Conservation (phyloP, 2,888 invertebrate genomes). For the Aspidiotus destructor region DNA sequence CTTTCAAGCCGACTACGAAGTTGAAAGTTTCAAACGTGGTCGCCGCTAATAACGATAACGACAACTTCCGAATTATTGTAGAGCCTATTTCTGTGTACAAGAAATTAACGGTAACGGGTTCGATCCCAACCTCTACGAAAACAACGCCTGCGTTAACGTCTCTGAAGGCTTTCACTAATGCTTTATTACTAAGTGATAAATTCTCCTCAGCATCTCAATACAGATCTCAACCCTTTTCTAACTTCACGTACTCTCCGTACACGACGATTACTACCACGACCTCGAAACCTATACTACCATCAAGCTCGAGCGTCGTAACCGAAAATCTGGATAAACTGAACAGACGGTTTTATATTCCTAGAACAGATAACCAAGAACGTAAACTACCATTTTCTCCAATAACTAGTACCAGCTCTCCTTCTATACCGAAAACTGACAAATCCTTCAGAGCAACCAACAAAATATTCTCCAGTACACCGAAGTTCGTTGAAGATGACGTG, state of each 20-base stretch:
- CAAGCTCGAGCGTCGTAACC: conserved; percentile 42
- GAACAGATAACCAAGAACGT: conserved; percentile 31
- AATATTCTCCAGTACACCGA: conserved; percentile 15
- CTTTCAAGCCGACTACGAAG: conserved; percentile 40
- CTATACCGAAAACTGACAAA: conserved; percentile 14
- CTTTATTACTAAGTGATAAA: conserved; percentile 16
- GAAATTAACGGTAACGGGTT: background rate
- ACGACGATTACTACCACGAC: conserved; percentile 28
- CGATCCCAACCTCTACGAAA: conserved; percentile 6
- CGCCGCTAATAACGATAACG: background rate
- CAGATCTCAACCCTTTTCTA: conserved; percentile 5
- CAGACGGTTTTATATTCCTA: conserved; percentile 33
- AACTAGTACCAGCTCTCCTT: conserved; percentile 10
- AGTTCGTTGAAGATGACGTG: conserved; percentile 37
- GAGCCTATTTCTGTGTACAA: conserved; percentile 15
- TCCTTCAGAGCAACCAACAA: conserved; percentile 7
- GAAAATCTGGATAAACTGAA: conserved; percentile 34
- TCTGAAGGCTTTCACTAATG: conserved; percentile 1
- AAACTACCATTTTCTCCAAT: conserved; percentile 6
- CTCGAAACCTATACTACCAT: conserved; percentile 43
- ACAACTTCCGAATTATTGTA: conserved; percentile 26
- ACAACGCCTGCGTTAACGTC: conserved; percentile 9
- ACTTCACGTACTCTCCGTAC: conserved; percentile 16
- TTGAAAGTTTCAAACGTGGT: background rate
- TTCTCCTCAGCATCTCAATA: conserved; percentile 12